Conservation (phyloP, 2,888 invertebrate genomes). For the Ectemnius cavifrons region DNA sequence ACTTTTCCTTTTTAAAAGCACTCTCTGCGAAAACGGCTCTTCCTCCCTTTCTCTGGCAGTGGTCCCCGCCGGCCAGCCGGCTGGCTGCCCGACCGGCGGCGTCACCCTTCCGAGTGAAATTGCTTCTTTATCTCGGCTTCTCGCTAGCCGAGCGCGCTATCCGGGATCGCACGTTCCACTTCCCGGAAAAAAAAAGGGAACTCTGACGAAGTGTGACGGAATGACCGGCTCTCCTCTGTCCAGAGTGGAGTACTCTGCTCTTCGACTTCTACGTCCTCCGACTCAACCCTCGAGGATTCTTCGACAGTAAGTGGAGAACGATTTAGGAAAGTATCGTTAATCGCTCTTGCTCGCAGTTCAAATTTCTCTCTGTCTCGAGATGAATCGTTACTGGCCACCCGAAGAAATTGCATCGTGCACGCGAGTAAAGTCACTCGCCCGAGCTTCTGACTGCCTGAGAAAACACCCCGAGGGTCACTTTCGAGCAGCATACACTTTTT, state of each 20-base stretch:
- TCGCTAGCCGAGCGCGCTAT: background rate
- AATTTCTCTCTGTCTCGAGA: slow-evolving; percentile 29
- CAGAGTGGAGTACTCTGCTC: background rate
- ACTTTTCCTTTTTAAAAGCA: slow-evolving; percentile 1
- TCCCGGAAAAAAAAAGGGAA: background rate
- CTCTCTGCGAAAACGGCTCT: background rate
- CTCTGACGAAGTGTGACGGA: background rate
- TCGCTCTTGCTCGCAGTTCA: slow-evolving; percentile 33
- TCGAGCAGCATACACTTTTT: no score
- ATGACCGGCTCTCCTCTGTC: background rate
- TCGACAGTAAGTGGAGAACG: slow-evolving; percentile 37
- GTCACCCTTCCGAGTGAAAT: slow-evolving; percentile 4
- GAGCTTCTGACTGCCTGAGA: no score
- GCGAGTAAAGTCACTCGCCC: no score
- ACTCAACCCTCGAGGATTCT: background rate
- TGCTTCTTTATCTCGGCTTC: slow-evolving; percentile 2
- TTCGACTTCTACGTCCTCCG: background rate
- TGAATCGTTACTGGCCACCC: no score
- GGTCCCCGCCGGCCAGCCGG: no score
- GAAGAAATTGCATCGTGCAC: no score
- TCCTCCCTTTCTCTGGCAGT: background rate
- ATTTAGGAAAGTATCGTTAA: slow-evolving; percentile 54
- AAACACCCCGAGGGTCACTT: no score
- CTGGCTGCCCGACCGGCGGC: background rate
- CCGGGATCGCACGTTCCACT: slow-evolving; percentile 7